Conservation (phyloP, 2,797 vertebrate species). For the Anas georgica region DNA sequence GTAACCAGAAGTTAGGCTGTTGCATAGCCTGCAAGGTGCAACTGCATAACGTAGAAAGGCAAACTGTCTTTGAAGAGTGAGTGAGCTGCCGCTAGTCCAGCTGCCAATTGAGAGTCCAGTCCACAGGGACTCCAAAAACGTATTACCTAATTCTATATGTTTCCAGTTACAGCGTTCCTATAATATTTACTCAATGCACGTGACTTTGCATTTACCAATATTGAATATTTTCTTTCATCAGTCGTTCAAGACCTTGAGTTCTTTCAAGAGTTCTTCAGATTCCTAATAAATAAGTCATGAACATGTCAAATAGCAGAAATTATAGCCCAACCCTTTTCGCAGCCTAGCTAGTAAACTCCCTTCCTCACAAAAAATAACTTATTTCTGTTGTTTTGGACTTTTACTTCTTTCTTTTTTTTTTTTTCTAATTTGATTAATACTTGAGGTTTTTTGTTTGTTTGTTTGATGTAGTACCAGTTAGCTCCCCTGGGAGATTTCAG, state of each 20-base stretch:
- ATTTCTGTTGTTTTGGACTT: background rate
- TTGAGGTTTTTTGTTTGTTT: background rate
- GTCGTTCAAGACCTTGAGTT: background rate
- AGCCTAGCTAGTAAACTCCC: background rate
- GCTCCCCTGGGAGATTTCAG: background rate
- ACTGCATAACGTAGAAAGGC: background rate
- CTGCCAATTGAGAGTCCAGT: background rate
- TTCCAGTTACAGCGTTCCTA: background rate
- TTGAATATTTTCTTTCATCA: background rate
- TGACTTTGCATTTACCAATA: background rate
- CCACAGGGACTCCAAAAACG: background rate
- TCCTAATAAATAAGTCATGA: fast-evolving
- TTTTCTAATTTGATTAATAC: background rate
- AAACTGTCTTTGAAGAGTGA: background rate
- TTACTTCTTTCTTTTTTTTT: background rate
- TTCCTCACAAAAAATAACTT: background rate
- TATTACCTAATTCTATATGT: background rate
- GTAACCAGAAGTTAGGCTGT: background rate
- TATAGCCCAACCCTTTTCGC: background rate
- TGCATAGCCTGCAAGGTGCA: background rate
- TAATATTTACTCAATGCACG: background rate
- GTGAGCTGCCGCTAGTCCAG: background rate
- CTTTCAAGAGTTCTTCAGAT: background rate
- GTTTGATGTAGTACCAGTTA: background rate
- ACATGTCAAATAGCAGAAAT: background rate